phyloP scores from a whole-genome alignment of 2,113 vertebrate species.

The Cervus canadensis region DNA sequence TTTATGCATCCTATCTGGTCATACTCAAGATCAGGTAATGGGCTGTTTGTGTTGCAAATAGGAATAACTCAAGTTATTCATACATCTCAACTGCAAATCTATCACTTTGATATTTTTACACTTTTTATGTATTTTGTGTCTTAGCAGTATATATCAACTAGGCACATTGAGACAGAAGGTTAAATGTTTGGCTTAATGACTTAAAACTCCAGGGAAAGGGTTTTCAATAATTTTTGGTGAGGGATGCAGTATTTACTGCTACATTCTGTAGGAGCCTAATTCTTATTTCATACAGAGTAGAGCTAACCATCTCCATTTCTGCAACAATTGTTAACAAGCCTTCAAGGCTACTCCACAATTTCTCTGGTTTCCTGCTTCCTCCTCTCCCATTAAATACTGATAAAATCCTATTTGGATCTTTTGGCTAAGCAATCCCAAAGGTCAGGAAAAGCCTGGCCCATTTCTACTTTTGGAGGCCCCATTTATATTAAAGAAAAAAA shows the following conservation, averaged over 20 bases:
- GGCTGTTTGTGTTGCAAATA: background rate
- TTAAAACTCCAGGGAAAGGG: background rate
- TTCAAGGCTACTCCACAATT: background rate
- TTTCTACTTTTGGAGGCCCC: background rate
- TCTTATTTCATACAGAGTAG: background rate
- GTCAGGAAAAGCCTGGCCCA: background rate
- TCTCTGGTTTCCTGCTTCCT: background rate
- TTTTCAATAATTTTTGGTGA: background rate
- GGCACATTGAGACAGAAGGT: background rate
- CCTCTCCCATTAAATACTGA: background rate
- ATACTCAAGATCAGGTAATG: background rate
- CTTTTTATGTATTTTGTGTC: background rate
- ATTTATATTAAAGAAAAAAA: background rate
- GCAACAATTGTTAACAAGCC: background rate
- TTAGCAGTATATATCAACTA: background rate
- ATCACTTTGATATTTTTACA: slow-evolving; percentile 39
- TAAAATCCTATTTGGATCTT: background rate
- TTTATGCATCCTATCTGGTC: slow-evolving; percentile 5
- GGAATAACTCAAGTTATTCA: slow-evolving; percentile 41
- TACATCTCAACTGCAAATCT: slow-evolving; percentile 20
- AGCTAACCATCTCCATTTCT: background rate
- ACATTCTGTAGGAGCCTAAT: background rate
- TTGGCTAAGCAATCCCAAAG: background rate
- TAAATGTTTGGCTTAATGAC: slow-evolving; percentile 11
- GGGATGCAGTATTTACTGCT: background rate